These are phyloP conservation scores for Lordiphosa stackelbergi DNA, from an alignment of 1,140 invertebrate genomes.

Conservation along the genomic window DNA sequence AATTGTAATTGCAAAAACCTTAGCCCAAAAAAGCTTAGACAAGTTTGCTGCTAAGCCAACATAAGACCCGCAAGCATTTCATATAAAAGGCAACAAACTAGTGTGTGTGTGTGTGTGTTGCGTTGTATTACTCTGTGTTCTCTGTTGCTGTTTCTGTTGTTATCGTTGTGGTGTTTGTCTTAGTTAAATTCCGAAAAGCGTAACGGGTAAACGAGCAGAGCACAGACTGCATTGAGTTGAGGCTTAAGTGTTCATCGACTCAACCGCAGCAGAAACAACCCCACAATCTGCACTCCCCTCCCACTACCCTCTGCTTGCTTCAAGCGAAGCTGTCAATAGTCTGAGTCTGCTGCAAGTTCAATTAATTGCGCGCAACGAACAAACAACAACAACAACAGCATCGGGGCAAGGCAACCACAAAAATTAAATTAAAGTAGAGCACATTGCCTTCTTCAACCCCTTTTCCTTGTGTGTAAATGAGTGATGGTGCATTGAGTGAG, in stretches of 20 bases:
- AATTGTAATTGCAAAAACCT: constrained; percentile 66
- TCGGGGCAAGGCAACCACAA: constrained; percentile 56
- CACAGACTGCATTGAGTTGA: constrained; percentile 62
- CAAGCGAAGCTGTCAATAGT: constrained; percentile 61
- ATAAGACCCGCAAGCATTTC: constrained; percentile 72
- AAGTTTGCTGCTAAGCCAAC: constrained; percentile 73
- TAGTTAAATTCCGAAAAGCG: constrained; percentile 73
- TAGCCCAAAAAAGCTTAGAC: constrained; percentile 48
- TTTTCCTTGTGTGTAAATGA: constrained; percentile 52
- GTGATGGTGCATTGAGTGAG: constrained; percentile 65
- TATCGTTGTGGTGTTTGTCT: constrained; percentile 72
- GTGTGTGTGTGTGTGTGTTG: constrained; percentile 5
- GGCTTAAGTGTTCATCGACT: constrained; percentile 75
- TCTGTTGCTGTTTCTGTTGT: constrained; percentile 54
- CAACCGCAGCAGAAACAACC: constrained; percentile 54
- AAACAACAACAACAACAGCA: constrained; percentile 37
- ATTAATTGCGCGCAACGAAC: constrained; percentile 75
- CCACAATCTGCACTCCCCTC: background rate
- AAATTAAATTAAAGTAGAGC: constrained; percentile 76
- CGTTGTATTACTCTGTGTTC: constrained; percentile 4
- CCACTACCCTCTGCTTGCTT: constrained; percentile 3
- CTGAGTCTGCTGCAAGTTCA: constrained; percentile 68
- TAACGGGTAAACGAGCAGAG: constrained; percentile 64
- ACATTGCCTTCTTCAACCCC: constrained; percentile 1
- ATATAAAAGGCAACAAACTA: constrained; percentile 70